A percentile compares a stretch with the other conserved stretches of the same genome.
phyloP scores from a whole-genome alignment of 1,140 invertebrate species.

The Sesamia nonagrioides region DNA sequence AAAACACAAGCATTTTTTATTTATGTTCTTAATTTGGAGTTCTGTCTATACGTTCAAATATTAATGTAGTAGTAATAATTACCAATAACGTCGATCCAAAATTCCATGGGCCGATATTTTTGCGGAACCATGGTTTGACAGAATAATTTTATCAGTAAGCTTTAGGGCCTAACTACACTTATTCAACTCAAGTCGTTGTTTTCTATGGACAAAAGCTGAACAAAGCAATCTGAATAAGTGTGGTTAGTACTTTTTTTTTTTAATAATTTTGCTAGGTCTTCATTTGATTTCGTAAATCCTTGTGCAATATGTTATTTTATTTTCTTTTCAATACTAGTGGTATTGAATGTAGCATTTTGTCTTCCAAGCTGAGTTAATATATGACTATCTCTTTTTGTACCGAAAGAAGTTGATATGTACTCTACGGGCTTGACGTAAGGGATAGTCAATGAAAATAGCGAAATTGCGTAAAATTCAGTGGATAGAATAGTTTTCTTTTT shows the following conservation, averaged over 20 bases:
- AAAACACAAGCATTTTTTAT: constrained; percentile 3
- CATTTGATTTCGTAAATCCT: constrained; percentile 1
- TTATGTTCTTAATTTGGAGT: not conserved
- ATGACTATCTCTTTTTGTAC: constrained; percentile 22
- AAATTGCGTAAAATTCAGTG: not conserved
- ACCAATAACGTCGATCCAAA: not conserved
- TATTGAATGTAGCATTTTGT: constrained; percentile 48
- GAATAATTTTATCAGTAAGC: constrained; percentile 22
- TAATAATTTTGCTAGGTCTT: constrained; percentile 15
- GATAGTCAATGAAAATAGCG: not conserved
- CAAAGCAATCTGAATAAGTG: no score
- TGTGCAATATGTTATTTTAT: constrained; percentile 59
- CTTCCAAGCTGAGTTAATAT: constrained; percentile 53
- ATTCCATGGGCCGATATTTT: constrained; percentile 16
- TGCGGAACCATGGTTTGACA: constrained; percentile 6
- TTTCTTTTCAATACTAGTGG: constrained; percentile 37
- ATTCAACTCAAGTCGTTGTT: no score
- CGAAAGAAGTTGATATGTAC: constrained; percentile 18
- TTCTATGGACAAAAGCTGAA: no score
- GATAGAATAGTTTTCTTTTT: not conserved
- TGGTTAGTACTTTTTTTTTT: not conserved
- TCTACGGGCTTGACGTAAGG: not conserved
- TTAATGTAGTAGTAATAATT: not conserved
- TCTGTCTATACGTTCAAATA: not conserved
- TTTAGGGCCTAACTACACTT: not conserved